Conservation (phyloP, 1,140 invertebrate genomes). For the Euglossa dilemma region DNA sequence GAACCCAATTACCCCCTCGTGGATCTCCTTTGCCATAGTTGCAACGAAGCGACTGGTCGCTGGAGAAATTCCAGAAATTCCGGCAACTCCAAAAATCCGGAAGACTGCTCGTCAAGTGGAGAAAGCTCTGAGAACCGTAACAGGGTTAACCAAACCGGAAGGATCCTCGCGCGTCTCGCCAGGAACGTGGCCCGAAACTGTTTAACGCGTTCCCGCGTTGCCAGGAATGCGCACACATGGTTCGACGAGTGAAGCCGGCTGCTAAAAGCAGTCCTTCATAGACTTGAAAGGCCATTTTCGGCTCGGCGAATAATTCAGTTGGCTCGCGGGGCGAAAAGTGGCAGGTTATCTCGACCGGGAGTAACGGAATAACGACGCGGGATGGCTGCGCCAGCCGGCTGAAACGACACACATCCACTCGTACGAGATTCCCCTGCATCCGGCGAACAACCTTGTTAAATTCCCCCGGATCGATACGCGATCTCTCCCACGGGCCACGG, state of each 20-base stretch:
- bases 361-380: constrained; percentile 57
- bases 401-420: neutral
- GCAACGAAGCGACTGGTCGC: too few relatives aligned
- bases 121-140: neutral
- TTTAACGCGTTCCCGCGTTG: neutral
- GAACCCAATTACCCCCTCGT: too few relatives aligned
- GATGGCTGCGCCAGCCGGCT: constrained; percentile 24
- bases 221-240: neutral
- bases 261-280: constrained; percentile 11
- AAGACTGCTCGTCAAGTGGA: neutral
- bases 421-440: neutral
- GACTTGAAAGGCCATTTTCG: constrained; percentile 52
- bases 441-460: constrained; percentile 14
- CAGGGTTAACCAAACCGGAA: neutral
- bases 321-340: constrained; percentile 44
- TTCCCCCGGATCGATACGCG: constrained; percentile 18
- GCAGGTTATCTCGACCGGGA: constrained; percentile 35
- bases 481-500: neutral
- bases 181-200: neutral
- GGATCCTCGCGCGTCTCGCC: neutral
- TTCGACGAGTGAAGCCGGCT: neutral
- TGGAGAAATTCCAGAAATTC: too few relatives aligned
- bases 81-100: neutral
- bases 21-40: too few relatives aligned
- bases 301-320: constrained; percentile 52